Percentiles rank a stretch among this genome's conserved stretches.
phyloP scores from a whole-genome alignment of 2,888 invertebrate species.

The Siphonodentalium dalli region DNA sequence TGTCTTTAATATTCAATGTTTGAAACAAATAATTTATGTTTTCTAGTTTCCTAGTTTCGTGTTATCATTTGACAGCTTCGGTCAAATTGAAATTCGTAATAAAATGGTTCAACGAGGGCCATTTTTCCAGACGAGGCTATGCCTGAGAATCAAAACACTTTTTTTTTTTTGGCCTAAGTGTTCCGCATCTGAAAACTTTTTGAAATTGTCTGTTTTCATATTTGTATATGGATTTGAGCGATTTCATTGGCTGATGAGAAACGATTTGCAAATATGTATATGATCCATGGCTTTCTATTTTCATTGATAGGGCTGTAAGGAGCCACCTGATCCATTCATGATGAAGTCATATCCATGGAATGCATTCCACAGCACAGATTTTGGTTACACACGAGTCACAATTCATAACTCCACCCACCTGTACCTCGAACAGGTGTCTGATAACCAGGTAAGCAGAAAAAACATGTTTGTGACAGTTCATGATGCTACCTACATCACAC shows the following conservation, averaged over 20 bases:
- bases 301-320: constrained; percentile 75
- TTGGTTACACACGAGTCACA: constrained; percentile 87
- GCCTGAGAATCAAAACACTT: no score
- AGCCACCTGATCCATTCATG: constrained; percentile 79
- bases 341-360: constrained; percentile 77
- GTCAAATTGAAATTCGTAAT: no score
- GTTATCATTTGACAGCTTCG: no score
- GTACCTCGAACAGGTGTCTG: constrained; percentile 82
- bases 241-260: not conserved
- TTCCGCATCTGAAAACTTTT: no score
- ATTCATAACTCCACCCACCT: constrained; percentile 87
- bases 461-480: no score
- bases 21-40: no score
- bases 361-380: constrained; percentile 84
- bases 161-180: no score
- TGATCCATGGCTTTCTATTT: not conserved
- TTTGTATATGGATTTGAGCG: not conserved
- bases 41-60: no score
- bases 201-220: not conserved
- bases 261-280: not conserved
- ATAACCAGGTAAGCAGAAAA: constrained; percentile 57
- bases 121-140: no score
- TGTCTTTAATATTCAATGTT: no score
- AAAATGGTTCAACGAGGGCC: no score
- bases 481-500: no score